Evolutionary conservation across 2,113 vertebrate genomes (phyloP).

Genomic region (Ageneiosus marmoratus): DNA sequence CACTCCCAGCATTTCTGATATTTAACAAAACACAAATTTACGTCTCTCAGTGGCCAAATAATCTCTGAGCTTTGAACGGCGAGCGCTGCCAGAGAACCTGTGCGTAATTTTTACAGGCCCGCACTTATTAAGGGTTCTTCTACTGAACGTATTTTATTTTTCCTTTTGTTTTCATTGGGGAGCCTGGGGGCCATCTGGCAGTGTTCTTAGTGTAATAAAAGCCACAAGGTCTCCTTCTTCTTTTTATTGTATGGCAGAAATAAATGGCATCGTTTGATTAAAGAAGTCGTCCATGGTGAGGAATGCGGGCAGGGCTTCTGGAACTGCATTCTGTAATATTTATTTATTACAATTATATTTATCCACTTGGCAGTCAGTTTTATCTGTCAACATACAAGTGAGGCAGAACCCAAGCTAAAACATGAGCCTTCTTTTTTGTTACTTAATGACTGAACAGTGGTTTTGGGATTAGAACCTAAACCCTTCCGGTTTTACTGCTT

Average conservation of each 20-base stretch:
- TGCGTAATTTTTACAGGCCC: slow-evolving; percentile 44
- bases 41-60: slow-evolving; percentile 31
- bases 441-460: not conserved
- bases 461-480: slow-evolving; percentile 8
- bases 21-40: slow-evolving; percentile 41
- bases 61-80: slow-evolving; percentile 18
- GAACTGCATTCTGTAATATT: slow-evolving; percentile 81
- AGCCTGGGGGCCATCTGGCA: slow-evolving; percentile 30
- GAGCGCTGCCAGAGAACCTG: slow-evolving; percentile 37
- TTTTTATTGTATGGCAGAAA: slow-evolving; percentile 47
- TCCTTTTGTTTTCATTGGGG: slow-evolving; percentile 44
- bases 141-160: slow-evolving; percentile 44
- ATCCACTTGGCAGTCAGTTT: not conserved
- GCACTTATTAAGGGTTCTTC: slow-evolving; percentile 49
- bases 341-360: not conserved
- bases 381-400: not conserved
- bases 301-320: slow-evolving; percentile 76
- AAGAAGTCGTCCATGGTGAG: slow-evolving; percentile 70
- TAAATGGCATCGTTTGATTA: slow-evolving; percentile 45
- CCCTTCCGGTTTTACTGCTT: slow-evolving; percentile 1
- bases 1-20: slow-evolving; percentile 19
- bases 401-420: not conserved
- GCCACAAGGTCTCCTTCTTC: slow-evolving; percentile 40
- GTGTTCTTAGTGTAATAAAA: slow-evolving; percentile 50
- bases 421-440: not conserved